Evolutionary conservation across 2,888 invertebrate species (phyloP), one percentile per base, ranked within the genome.

Genomic region (Nomada lathburiana): DNA sequence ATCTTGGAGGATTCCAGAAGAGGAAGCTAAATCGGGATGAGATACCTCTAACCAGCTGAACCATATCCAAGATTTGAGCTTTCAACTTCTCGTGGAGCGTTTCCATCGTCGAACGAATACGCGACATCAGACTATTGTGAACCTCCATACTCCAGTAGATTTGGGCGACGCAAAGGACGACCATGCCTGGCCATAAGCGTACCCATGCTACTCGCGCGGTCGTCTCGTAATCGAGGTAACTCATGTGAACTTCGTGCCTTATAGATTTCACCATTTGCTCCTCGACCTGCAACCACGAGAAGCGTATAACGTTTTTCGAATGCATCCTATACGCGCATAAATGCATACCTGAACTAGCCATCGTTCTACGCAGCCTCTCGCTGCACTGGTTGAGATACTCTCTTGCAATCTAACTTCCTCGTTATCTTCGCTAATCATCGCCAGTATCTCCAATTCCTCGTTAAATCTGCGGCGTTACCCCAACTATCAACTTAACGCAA

Each of bases 71-170:
- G 23, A 98, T 95, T 93, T 97, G 97, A 73, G 94, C 94, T 44
- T 94, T 95, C 47, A 97, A 94, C 71, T 93, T 94, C 26, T 94
- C 92, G 84, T 96, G 94, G 90, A 96, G 96, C 5, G 94, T 94
- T 68, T 94, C 91, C 77, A 97, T 94, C 29, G 95, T 95, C 80
- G 94, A 94, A 47, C 95, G 91, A 80, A 95, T 95, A 72, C 95
- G 95, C 26, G 95, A 94, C 88, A 95, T 94, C 53, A 98, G 94
- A 68, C 96, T 95, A 89, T 96, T 95, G 86, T 97, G 97, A 2
- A 98, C 97, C 90, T 97, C 96, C 2, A 95, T 94, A 2, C 97
- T 97, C 98, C 98, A 98, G 92, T 96, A 97, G 86, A 98, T 96
- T 94, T 97, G 97, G 2, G 97, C 96, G 74, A 96, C 95, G 86